Evolutionary conservation across 1,140 invertebrate species (phyloP).

Genomic region (Cyclina sinensis): DNA sequence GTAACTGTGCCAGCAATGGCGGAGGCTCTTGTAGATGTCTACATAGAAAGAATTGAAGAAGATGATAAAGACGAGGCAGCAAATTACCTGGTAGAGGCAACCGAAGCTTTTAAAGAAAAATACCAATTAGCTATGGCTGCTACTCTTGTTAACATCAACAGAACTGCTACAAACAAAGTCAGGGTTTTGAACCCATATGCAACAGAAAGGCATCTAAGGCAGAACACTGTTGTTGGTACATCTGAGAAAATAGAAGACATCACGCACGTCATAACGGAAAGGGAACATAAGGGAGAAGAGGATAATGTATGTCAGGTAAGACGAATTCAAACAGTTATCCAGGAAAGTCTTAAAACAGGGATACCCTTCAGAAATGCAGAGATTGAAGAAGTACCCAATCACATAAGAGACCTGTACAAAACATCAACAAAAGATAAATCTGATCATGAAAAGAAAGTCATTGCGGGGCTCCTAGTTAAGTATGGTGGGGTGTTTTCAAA

Average conservation of each 20-base stretch:
- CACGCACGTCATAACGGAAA: not conserved
- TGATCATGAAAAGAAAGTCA: not conserved
- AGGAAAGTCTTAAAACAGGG: too few relatives aligned
- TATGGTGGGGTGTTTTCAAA: not conserved
- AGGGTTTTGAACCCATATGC: constrained; percentile 24
- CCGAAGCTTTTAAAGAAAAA: not conserved
- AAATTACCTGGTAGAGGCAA: constrained; percentile 13
- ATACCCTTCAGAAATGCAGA: too few relatives aligned
- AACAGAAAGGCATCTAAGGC: not conserved
- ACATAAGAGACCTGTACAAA: constrained; percentile 6
- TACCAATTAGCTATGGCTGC: constrained; percentile 8
- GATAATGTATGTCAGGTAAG: not conserved
- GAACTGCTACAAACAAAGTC: not conserved
- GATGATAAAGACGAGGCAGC: not conserved
- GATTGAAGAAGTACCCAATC: not conserved
- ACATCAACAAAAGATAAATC: not conserved
- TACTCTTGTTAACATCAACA: constrained; percentile 31
- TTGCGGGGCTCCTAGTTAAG: not conserved
- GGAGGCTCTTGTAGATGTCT: not conserved
- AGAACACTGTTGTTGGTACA: not conserved
- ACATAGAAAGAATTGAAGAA: not conserved
- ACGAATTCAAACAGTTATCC: not conserved
- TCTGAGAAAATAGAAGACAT: not conserved
- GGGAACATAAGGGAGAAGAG: not conserved
- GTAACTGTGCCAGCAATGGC: not conserved